These are phyloP conservation scores for Tribolium freemani DNA, from an alignment of 2,888 invertebrate genomes.

Conservation along the genomic window DNA sequence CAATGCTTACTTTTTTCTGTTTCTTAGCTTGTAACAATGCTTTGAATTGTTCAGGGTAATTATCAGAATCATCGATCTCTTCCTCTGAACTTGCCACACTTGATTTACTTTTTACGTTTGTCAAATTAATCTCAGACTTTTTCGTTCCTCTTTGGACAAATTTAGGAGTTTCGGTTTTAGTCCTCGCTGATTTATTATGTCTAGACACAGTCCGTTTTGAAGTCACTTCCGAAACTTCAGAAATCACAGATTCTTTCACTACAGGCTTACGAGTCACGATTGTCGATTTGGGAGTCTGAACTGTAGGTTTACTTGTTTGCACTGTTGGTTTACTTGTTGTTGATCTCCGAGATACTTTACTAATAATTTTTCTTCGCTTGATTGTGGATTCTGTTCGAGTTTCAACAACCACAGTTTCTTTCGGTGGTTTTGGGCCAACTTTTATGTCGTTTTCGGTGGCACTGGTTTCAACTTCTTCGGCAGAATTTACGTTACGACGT, in stretches of 20 bases:
- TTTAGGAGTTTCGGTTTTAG: conserved; percentile 43
- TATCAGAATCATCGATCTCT: conserved; percentile 73
- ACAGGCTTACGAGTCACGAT: conserved; percentile 34
- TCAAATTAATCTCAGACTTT: conserved; percentile 54
- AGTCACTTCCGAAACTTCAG: conserved; percentile 62
- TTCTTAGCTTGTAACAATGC: conserved; percentile 75
- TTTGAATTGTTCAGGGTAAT: conserved; percentile 78
- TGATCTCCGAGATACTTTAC: background rate
- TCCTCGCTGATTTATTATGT: conserved; percentile 24
- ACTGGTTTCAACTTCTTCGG: conserved; percentile 53
- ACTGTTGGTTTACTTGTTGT: conserved; percentile 11
- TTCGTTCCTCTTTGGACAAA: conserved; percentile 20
- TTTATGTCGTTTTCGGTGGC: conserved; percentile 58
- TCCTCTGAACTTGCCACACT: conserved; percentile 66
- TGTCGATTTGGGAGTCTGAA: conserved; percentile 38
- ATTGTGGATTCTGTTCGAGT: conserved; percentile 51
- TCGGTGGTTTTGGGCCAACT: conserved; percentile 49
- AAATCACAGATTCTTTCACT: conserved; percentile 61
- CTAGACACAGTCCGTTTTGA: conserved; percentile 60
- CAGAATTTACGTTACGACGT: conserved; percentile 19
- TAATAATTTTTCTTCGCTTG: conserved; percentile 41
- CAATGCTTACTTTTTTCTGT: conserved; percentile 57
- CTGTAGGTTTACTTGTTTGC: background rate
- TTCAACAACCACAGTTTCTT: conserved; percentile 47
- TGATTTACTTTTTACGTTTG: conserved; percentile 44